Percentiles rank a stretch among this genome's conserved stretches.
These are phyloP conservation scores for Oncorhynchus gorbuscha DNA, from an alignment of 2,113 vertebrate species.

Conservation along the genomic window DNA sequence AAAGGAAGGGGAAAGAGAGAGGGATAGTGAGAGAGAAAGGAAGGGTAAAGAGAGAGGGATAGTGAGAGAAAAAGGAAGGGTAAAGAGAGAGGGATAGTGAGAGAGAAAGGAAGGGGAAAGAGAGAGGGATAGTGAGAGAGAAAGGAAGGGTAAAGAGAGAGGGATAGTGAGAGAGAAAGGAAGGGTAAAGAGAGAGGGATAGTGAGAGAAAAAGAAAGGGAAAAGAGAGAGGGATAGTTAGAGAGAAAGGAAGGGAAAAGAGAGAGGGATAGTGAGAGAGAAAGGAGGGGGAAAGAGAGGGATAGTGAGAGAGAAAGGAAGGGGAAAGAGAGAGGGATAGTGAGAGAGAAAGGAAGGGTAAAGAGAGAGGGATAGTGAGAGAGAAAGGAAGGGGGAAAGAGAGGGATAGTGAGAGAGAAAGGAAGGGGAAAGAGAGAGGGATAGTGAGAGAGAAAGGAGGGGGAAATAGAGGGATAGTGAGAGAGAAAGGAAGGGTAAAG, in stretches of 20 bases:
- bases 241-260: too few relatives aligned
- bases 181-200: constrained; percentile 14
- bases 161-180: not conserved
- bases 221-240: too few relatives aligned
- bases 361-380: not conserved
- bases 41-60: too few relatives aligned
- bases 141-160: too few relatives aligned
- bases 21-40: not conserved
- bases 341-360: too few relatives aligned
- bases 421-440: not conserved
- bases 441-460: too few relatives aligned
- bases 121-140: too few relatives aligned
- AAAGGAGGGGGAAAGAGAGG: not conserved
- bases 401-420: constrained; percentile 20
- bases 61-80: too few relatives aligned
- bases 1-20: too few relatives aligned
- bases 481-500: constrained; percentile 25
- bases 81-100: constrained; percentile 24
- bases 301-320: not conserved
- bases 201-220: not conserved
- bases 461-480: not conserved
- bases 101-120: not conserved
- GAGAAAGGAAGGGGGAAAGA: too few relatives aligned
- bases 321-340: too few relatives aligned
- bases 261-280: not conserved